Base-by-base conservation (phyloP, 2,888 invertebrate species). In the Dasysyrphus tricinctus region DNA sequence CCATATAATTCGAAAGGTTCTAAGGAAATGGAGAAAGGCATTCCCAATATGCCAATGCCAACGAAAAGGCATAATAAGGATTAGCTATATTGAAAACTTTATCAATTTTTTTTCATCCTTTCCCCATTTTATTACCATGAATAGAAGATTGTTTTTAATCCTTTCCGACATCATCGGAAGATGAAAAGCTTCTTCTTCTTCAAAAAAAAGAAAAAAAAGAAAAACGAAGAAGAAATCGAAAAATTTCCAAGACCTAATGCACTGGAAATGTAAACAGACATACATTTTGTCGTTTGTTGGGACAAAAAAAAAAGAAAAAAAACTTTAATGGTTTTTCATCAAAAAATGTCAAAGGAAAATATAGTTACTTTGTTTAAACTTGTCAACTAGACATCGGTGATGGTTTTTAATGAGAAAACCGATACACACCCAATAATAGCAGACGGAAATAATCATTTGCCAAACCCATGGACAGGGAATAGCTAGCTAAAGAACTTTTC, bases 181-280 rank as follows among this genome's bases (percentile, higher is more conserved):
- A 16, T 37, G 29, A 37, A 16, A 16, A 54, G 8, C 14, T 5
- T 49, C 11, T 39, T 37, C 9, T 14, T 34, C 11, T 16, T 32
- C 9, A 2, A 32, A 0, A 11, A 11, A 0, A 5, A 34, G 32
- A 8, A 29, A 63, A 2, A 32, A 0, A 11, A 11, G 0, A 5
- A 34, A 47, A 8, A 29, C 44, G 7, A 34, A 34, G 32, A 67
- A 8, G 9, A 29, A 2, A 32, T 4, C 3, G 32, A 32, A 5
- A 49, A 70, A 79, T 37, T 12, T 56, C 56, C 12, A 69, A 69
- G 49, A 73, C 34, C 51, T 49, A 82, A 73, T 78, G 59, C 67
- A 75, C 2, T 59, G 75, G 49, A 75, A 80, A 69, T 54, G 51
- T 32, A 75, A 19, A 57, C 57, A 56, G 16, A 32, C 54, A 24